Conservation (phyloP, 2,888 invertebrate genomes). For the Cylindroiulus punctatus region DNA sequence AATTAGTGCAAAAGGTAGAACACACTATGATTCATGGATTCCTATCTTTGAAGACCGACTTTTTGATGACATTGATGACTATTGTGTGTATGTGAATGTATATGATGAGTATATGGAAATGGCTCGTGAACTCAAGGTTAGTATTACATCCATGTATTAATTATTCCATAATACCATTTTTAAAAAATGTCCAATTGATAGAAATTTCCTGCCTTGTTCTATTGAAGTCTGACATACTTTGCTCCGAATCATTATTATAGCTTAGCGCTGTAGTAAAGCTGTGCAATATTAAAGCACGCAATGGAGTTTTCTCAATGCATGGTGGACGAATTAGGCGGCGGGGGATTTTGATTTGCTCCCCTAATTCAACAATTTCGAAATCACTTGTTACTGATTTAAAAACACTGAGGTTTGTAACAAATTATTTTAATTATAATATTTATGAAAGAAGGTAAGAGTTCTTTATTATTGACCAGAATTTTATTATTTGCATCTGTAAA, state of each 20-base stretch:
- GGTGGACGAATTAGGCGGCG: not conserved
- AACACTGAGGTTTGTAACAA: not conserved
- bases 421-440: not conserved
- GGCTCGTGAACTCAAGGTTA: not conserved
- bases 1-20: not conserved
- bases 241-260: not conserved
- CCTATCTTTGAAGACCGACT: not conserved
- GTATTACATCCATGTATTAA: not conserved
- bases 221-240: too few species aligned
- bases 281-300: not conserved
- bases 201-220: too few species aligned
- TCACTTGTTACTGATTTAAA: not conserved
- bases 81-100: not conserved
- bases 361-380: not conserved
- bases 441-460: too few species aligned
- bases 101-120: conserved; percentile 4
- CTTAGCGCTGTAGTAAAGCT: not conserved
- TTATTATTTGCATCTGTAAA: too few species aligned
- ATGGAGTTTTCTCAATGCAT: not conserved
- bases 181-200: too few species aligned
- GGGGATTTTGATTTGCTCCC: not conserved
- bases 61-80: not conserved
- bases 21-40: not conserved
- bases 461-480: too few species aligned
- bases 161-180: not conserved